These are phyloP conservation scores for Balaenoptera acutorostrata DNA, from an alignment of 2,113 vertebrate genomes.

Conservation along the genomic window DNA sequence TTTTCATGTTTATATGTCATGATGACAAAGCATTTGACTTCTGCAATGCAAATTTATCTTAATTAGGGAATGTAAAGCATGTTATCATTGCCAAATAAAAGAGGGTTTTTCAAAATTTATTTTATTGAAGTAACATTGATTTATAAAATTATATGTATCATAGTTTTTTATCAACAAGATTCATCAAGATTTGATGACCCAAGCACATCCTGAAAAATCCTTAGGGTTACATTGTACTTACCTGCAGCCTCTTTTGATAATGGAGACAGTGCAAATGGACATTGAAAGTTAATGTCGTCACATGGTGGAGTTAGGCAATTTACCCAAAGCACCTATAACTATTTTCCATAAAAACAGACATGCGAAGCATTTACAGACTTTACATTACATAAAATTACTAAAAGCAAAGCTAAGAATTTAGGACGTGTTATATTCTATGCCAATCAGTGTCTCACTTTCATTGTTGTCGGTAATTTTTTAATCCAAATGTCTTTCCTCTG, in stretches of 20 bases:
- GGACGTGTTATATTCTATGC: background rate
- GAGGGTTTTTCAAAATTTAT: background rate
- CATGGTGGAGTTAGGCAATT: background rate
- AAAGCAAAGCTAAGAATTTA: background rate
- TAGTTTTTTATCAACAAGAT: background rate
- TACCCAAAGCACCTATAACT: background rate
- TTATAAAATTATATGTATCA: background rate
- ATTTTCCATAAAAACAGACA: background rate
- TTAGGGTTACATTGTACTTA: background rate
- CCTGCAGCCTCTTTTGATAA: background rate
- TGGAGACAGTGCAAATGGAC: background rate
- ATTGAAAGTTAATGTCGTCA: background rate
- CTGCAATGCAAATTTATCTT: background rate
- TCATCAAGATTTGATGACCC: background rate
- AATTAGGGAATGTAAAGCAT: background rate
- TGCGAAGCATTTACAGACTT: background rate
- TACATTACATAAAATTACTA: background rate
- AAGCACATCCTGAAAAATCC: background rate
- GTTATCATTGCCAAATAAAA: constrained; percentile 4
- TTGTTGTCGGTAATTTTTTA: background rate
- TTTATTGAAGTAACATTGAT: background rate
- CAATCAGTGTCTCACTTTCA: background rate
- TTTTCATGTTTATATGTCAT: background rate
- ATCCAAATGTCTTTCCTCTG: background rate
- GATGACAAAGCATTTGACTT: background rate